phyloP scores from a whole-genome alignment of 2,888 invertebrate species.

The Drosophila paracracens region DNA sequence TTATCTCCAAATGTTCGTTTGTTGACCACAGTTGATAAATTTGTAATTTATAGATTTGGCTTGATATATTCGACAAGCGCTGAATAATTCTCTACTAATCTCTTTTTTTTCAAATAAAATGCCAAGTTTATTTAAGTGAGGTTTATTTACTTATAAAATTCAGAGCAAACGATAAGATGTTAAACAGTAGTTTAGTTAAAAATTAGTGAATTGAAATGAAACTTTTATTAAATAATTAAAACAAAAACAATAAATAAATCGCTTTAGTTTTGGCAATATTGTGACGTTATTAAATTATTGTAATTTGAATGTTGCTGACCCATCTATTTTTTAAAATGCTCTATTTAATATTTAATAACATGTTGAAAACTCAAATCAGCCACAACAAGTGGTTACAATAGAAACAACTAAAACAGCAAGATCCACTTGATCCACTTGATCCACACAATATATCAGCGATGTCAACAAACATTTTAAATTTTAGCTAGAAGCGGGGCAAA shows the following conservation, averaged over 20 bases:
- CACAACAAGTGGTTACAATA: constrained; percentile 10
- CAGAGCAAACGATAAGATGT: not conserved
- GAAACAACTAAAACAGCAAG: constrained; percentile 7
- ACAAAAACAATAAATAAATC: not conserved
- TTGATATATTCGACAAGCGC: not conserved
- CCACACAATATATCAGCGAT: constrained; percentile 28
- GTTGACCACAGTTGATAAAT: not conserved
- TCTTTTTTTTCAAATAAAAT: not conserved
- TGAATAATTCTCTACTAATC: no score
- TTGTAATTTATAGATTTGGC: not conserved
- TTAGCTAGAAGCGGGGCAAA: constrained; percentile 53
- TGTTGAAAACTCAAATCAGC: constrained; percentile 6
- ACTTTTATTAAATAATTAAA: not conserved
- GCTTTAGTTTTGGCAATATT: not conserved
- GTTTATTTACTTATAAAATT: not conserved
- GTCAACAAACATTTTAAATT: constrained; percentile 73
- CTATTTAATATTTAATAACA: no score
- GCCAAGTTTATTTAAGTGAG: not conserved
- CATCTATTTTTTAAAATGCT: not conserved
- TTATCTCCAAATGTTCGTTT: constrained; percentile 2
- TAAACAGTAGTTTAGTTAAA: no score
- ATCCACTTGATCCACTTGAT: constrained; percentile 3
- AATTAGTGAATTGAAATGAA: not conserved
- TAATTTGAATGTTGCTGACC: not conserved
- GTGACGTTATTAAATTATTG: not conserved